Conservation (phyloP, 2,113 vertebrate species). For the Pluvianellus socialis region DNA sequence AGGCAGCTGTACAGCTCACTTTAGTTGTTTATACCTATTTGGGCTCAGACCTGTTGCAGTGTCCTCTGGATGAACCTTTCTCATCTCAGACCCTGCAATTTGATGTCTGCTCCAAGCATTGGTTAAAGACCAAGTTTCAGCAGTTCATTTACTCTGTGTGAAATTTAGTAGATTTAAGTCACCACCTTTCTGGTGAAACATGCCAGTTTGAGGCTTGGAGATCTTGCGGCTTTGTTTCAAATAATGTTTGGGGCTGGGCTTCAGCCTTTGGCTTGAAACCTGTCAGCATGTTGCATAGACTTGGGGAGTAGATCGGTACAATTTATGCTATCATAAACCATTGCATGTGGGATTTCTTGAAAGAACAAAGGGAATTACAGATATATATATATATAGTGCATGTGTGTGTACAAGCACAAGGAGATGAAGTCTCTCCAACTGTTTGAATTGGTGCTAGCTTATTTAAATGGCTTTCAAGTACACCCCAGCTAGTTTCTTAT, state of each 20-base stretch:
- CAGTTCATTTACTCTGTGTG: slow-evolving; percentile 40
- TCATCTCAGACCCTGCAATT: slow-evolving; percentile 46
- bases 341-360: neutral
- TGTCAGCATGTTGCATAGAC: neutral
- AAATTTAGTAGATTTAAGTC: slow-evolving; percentile 49
- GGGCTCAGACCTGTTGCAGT: slow-evolving; percentile 35
- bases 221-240: slow-evolving; percentile 45
- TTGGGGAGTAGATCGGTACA: slow-evolving; percentile 21
- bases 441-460: neutral
- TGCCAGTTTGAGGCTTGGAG: slow-evolving; percentile 28
- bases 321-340: neutral
- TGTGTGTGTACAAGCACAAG: neutral
- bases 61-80: slow-evolving; percentile 41
- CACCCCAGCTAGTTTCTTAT: neutral
- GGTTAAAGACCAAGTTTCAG: slow-evolving; percentile 51
- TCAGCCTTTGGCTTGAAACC: slow-evolving; percentile 12
- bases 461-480: neutral
- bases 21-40: slow-evolving; percentile 56
- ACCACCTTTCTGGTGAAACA: slow-evolving; percentile 40
- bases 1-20: slow-evolving; percentile 47
- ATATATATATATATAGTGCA: no score
- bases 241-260: slow-evolving; percentile 22
- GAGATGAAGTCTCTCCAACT: neutral
- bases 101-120: slow-evolving; percentile 48
- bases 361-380: neutral